Conservation (phyloP, 2,113 vertebrate genomes). For the Equus przewalskii region DNA sequence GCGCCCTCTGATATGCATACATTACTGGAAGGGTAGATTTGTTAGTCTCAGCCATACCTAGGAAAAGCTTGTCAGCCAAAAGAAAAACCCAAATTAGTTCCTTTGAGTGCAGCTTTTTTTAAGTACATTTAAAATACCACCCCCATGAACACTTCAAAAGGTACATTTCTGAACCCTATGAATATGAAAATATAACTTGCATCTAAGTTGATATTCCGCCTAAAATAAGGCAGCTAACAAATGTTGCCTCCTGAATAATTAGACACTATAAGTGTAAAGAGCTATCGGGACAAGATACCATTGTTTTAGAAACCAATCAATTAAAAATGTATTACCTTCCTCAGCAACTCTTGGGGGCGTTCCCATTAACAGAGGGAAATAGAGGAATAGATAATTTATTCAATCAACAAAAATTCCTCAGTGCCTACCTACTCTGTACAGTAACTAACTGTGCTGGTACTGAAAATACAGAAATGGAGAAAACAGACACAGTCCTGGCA, state of each 20-base stretch:
- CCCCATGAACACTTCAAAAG: constrained; percentile 57
- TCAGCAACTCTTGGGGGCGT: neutral
- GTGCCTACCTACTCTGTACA: neutral
- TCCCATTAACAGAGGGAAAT: constrained; percentile 50
- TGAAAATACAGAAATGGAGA: neutral
- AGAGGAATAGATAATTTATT: constrained; percentile 49
- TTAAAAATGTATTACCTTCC: constrained; percentile 55
- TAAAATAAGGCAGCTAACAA: constrained; percentile 75
- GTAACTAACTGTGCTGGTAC: neutral
- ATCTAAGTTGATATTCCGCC: constrained; percentile 53
- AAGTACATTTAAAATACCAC: constrained; percentile 72
- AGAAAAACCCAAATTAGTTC: constrained; percentile 63
- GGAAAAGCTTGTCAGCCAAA: constrained; percentile 56
- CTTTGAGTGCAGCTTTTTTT: constrained; percentile 60
- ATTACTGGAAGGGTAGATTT: constrained; percentile 17
- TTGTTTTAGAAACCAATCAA: constrained; percentile 61
- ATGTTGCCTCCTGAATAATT: constrained; percentile 63
- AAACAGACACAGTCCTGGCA: constrained; percentile 7
- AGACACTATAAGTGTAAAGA: constrained; percentile 53
- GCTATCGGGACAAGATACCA: constrained; percentile 12
- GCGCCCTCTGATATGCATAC: neutral
- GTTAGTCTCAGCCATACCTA: neutral
- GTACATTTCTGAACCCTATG: constrained; percentile 69
- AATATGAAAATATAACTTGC: constrained; percentile 71
- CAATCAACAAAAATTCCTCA: constrained; percentile 35